These are phyloP conservation scores for Rhinoderma darwinii DNA, from an alignment of 2,113 vertebrate species.

Conservation along the genomic window DNA sequence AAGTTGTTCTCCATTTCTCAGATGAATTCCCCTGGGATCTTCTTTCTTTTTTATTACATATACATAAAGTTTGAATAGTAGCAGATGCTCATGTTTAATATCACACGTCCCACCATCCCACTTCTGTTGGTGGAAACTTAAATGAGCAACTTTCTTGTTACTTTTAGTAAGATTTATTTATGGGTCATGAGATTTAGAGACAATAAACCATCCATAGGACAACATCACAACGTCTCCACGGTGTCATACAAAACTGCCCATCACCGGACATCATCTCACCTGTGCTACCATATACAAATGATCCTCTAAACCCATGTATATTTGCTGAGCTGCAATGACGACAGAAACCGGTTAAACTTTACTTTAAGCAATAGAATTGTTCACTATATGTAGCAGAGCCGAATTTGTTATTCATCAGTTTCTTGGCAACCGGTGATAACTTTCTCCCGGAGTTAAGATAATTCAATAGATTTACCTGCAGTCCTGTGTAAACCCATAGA, in stretches of 20 bases:
- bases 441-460: neutral
- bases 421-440: neutral
- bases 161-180: neutral
- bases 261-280: neutral
- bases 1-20: neutral
- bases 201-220: neutral
- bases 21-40: neutral
- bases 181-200: conserved; percentile 9
- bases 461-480: too few species aligned
- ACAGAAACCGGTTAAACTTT: neutral
- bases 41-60: neutral
- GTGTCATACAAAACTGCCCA: neutral
- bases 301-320: neutral
- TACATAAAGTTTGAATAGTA: conserved; percentile 12
- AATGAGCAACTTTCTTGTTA: neutral
- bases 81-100: conserved; percentile 12
- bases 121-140: neutral
- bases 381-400: neutral
- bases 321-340: neutral
- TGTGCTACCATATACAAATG: neutral
- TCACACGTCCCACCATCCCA: neutral
- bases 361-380: neutral
- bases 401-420: neutral
- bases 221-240: neutral
- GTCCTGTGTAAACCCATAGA: too few species aligned